Base-by-base conservation (phyloP, 2,888 invertebrate species). In the Eupeodes latifasciatus region DNA sequence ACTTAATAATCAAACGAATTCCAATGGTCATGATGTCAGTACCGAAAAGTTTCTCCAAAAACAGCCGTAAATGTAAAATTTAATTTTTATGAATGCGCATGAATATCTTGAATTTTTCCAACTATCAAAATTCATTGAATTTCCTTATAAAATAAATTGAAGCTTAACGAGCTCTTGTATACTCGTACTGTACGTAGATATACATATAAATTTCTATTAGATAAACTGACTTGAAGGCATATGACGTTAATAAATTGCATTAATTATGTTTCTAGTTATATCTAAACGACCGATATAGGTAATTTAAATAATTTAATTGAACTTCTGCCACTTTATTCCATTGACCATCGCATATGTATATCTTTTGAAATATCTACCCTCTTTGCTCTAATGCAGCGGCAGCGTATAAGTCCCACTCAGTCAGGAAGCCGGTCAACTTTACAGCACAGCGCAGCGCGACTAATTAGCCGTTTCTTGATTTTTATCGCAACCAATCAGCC, bases 381-480 rank as follows among this genome's bases (percentile, higher is more conserved):
- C 40, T 40, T 40, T 40, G 40, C 6, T 40, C 40, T 40, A 9
- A 40, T 40, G 40, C 40, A 4, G 36, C 44, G 40, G 40, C 40
- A 4, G 36, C 44, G 40, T 14, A 27, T n/a, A 16, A 49, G 44
- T 59, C 71, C 85, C 47, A 81, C 72, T 67, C 67, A 64, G 14
- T 27, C 66, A 72, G 71, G 66, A 57, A 77, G 27, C 66, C 9
- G 16, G 53, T 57, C 36, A 77, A 69, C 67, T 78, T 51, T 47
- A 44, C 10, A 44, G 27, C 27, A 27, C 27, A 27, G 27, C 10
- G 19, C 55, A 69, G 62, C 72, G 34, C 64, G 64, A 75, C 86
- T 86, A 86, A 86, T 86, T 86, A 86, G 64, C n/a, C 19, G 64
- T 55, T 78, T 86, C 86, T 82, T 59, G 83, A 82, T 86, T 64